Conservation (phyloP, 2,888 invertebrate species). For the Leptogaster cylindrica region DNA sequence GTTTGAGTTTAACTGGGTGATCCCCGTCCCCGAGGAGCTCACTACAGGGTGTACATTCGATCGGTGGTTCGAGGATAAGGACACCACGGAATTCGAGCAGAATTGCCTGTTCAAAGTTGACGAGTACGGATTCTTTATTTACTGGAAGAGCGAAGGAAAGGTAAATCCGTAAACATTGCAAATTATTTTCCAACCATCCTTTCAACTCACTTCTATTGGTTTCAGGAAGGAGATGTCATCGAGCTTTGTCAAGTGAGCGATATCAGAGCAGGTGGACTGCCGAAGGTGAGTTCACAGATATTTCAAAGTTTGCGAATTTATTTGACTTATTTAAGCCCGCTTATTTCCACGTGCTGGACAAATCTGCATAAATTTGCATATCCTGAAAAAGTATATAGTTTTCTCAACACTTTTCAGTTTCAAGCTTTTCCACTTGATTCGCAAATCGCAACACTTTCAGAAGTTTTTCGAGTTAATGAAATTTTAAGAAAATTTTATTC, state of each 20-base stretch:
- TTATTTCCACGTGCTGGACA: too few species aligned
- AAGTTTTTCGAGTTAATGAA: too few species aligned
- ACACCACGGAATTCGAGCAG: constrained; percentile 86
- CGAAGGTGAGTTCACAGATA: constrained; percentile 78
- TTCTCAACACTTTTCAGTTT: too few species aligned
- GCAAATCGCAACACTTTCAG: too few species aligned
- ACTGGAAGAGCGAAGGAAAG: constrained; percentile 96
- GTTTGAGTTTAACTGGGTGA: constrained; percentile 99
- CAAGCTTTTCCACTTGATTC: too few species aligned
- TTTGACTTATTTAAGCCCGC: too few species aligned
- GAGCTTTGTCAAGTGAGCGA: constrained; percentile 99
- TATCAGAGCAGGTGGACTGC: constrained; percentile 89
- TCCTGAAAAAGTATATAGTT: too few species aligned
- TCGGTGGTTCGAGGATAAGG: constrained; percentile 98
- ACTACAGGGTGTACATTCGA: constrained; percentile 89
- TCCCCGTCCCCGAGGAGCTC: constrained; percentile 84
- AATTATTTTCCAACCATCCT: constrained; percentile 5
- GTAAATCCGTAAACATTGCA: constrained; percentile 64
- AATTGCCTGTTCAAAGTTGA: constrained; percentile 93
- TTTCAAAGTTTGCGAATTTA: too few species aligned
- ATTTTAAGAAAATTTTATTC: too few species aligned
- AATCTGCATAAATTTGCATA: too few species aligned
- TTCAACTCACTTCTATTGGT: too few species aligned
- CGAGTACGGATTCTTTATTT: constrained; percentile 97
- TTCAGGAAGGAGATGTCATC: constrained; percentile 96